Evolutionary conservation across 2,797 vertebrate species (phyloP), one percentile per base, ranked within the genome.

Genomic region (Kryptopterus vitreolus): DNA sequence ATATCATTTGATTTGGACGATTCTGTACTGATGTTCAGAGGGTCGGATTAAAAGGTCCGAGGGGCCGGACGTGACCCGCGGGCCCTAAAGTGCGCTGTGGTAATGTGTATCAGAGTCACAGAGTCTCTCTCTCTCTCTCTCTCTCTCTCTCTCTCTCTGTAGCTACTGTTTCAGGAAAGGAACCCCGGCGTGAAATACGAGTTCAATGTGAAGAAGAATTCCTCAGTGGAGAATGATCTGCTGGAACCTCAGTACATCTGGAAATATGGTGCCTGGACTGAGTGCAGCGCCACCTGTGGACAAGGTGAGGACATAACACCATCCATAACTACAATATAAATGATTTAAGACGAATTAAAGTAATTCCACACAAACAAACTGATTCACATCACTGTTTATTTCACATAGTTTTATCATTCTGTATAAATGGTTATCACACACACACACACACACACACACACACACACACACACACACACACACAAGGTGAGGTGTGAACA

Each of bases 161-260:
- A 99, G 98, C 90, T 99, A 76, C 90, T 99, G 22, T 98, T 97
- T 89, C 97, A 98, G 91, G 97, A 98, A 86, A 94, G 87, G 76
- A 99, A 99, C 82, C 96, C 93, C 0, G 98, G 98, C 55, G 87
- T 99, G 29, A 93, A 90, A 66, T 98, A 96, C 16, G 94, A 97
- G 88, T 99, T 96, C 86, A 95, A 91, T 33, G 86, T 98, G 78
- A 95, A 91, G 86, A 98, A 96, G 90, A 93, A 90, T 48, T 92
- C 86, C 83, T 85, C 72, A 38, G 82, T 88, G 38, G 95, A 93
- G 85, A 97, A 96, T 77, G 95, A 97, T 22, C 88, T 96, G 78
- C 91, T 89, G 22, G 92, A 95, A 59, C 91, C 92, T 1, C 87
- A 94, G 48, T 97, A 95, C 88, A 92, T 82, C 71, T 99, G 98